A percentile compares a stretch with the other conserved stretches of the same genome.
phyloP scores from a whole-genome alignment of 2,888 invertebrate genomes.

The Scaptomyza cyrtandrae region DNA sequence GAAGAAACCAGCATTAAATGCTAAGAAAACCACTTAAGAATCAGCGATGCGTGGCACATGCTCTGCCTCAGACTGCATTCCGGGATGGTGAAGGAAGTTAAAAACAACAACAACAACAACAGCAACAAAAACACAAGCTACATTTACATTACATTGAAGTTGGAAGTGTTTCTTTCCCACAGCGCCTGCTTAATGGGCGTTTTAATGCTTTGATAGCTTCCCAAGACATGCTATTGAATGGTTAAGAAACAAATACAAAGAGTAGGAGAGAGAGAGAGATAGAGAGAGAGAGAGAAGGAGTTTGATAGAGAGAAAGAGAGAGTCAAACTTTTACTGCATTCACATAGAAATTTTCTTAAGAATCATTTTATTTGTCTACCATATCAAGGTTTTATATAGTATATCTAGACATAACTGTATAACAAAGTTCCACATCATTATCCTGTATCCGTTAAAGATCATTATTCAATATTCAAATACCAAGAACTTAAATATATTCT shows the following conservation, averaged over 20 bases:
- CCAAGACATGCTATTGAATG: conserved; percentile 2
- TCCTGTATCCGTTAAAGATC: too few species aligned
- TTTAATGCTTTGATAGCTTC: conserved; percentile 72
- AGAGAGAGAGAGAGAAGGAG: background rate
- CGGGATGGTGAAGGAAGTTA: conserved; percentile 2
- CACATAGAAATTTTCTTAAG: background rate
- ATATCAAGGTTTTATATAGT: too few species aligned
- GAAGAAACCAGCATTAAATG: conserved; percentile 50
- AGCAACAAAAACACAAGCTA: conserved; percentile 1
- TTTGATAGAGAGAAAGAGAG: background rate
- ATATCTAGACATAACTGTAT: too few species aligned
- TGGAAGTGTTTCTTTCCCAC: conserved; percentile 65
- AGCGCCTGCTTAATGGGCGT: conserved; percentile 66
- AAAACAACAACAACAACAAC: background rate
- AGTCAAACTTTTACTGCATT: background rate
- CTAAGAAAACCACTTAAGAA: conserved; percentile 49
- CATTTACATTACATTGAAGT: background rate
- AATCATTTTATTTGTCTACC: background rate
- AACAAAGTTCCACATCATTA: too few species aligned
- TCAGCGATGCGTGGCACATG: conserved; percentile 63
- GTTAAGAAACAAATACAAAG: background rate
- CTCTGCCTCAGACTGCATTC: conserved; percentile 9
- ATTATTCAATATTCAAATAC: too few species aligned
- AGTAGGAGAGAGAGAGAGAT: too few species aligned
- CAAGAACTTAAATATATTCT: too few species aligned